A percentile compares a stretch with the other conserved stretches of the same genome.
Evolutionary conservation across 1,140 invertebrate genomes (phyloP).

Genomic region (Drosophila littoralis): DNA sequence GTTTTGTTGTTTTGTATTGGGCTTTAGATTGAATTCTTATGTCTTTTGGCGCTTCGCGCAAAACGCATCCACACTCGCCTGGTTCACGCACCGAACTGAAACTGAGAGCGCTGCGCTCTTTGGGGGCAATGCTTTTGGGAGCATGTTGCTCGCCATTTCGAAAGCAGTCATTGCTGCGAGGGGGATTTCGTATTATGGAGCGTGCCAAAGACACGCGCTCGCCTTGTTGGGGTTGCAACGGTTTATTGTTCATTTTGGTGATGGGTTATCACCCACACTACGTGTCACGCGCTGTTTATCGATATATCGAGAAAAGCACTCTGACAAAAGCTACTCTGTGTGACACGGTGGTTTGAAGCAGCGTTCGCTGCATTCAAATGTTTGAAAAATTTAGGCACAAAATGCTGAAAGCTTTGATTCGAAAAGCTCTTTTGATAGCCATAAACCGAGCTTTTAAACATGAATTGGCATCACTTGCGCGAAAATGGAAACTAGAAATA

Average conservation of each 20-base stretch:
- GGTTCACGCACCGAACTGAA: slow-evolving; percentile 71
- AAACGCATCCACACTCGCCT: slow-evolving; percentile 70
- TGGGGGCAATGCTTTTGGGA: slow-evolving; percentile 7
- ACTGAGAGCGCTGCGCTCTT: slow-evolving; percentile 13
- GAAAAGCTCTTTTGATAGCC: neutral
- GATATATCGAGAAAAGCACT: slow-evolving; percentile 1
- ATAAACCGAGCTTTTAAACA: no score
- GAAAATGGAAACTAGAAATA: no score
- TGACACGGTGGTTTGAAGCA: no score
- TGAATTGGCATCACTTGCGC: no score
- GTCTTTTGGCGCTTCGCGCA: slow-evolving; percentile 40
- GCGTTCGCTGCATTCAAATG: no score
- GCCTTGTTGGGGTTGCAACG: slow-evolving; percentile 15
- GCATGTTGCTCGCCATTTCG: slow-evolving; percentile 32
- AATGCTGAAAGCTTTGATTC: neutral
- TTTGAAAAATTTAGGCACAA: neutral
- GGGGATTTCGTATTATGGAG: slow-evolving; percentile 7
- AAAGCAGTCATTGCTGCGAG: slow-evolving; percentile 12
- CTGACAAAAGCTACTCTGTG: slow-evolving; percentile 7
- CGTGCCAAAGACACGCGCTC: slow-evolving; percentile 10
- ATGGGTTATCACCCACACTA: neutral
- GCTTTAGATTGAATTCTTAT: slow-evolving; percentile 39
- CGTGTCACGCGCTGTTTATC: neutral
- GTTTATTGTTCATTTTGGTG: slow-evolving; percentile 4
- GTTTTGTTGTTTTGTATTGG: slow-evolving; percentile 37